These are phyloP conservation scores for Sus cebifrons DNA, from an alignment of 2,797 vertebrate species.

Conservation along the genomic window DNA sequence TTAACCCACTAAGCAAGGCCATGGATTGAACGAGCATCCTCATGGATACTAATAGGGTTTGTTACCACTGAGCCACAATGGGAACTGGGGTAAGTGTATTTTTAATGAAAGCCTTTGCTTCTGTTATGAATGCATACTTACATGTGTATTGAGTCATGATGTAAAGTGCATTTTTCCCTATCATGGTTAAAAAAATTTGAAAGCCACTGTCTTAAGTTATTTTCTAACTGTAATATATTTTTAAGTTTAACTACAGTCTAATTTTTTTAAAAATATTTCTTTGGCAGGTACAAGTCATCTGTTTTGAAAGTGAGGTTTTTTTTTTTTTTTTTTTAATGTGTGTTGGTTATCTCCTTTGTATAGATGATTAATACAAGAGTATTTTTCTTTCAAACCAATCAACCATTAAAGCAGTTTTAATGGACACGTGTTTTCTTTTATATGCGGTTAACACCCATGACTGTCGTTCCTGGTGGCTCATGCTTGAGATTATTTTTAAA, in stretches of 20 bases:
- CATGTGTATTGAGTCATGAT: background rate
- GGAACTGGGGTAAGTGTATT: background rate
- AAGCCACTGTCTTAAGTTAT: background rate
- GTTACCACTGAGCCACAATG: too few species aligned
- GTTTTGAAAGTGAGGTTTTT: conserved; percentile 24
- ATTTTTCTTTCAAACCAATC: conserved; percentile 66
- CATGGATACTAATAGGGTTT: too few species aligned
- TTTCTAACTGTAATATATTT: conserved; percentile 46
- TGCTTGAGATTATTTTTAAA: conserved; percentile 71
- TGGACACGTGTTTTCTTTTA: conserved; percentile 13
- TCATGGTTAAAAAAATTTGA: background rate
- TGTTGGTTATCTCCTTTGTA: conserved; percentile 24
- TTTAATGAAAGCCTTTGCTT: background rate
- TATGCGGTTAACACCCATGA: conserved; percentile 2
- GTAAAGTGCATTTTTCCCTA: conserved; percentile 12
- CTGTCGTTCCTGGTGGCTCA: background rate
- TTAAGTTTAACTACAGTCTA: background rate
- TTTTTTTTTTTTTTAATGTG: background rate
- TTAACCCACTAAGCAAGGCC: too few species aligned
- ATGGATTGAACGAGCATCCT: too few species aligned
- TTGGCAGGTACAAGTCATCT: background rate
- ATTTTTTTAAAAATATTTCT: background rate
- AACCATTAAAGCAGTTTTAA: conserved; percentile 24
- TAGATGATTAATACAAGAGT: background rate
- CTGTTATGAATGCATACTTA: background rate